These are phyloP conservation scores for Megalopta genalis DNA, from an alignment of 1,140 invertebrate species.

Conservation along the genomic window DNA sequence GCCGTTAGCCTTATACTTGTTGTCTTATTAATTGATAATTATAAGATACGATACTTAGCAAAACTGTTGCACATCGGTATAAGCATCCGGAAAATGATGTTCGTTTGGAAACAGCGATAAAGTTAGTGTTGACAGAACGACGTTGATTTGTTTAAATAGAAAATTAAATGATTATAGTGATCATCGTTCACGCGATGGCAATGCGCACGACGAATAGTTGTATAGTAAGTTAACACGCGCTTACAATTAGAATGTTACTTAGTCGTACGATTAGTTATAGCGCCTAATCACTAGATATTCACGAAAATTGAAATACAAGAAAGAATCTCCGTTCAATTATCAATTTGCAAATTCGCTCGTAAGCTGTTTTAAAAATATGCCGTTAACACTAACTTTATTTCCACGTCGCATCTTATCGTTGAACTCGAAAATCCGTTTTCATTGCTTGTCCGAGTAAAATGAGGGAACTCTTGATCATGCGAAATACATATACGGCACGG, in stretches of 20 bases:
- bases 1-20: not conserved
- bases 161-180: not conserved
- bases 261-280: not conserved
- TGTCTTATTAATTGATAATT: not conserved
- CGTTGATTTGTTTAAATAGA: not conserved
- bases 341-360: not conserved
- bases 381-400: conserved; percentile 22
- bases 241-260: not conserved
- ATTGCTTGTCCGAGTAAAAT: too few species aligned
- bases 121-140: conserved; percentile 12
- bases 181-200: not conserved
- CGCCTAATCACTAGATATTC: not conserved
- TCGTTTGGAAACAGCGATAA: not conserved
- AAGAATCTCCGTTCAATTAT: not conserved
- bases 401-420: not conserved
- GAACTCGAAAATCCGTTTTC: not conserved
- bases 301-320: not conserved
- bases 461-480: too few species aligned
- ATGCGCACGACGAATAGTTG: not conserved
- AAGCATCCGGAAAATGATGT: not conserved
- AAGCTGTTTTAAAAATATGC: not conserved
- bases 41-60: not conserved
- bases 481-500: too few species aligned
- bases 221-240: not conserved
- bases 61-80: not conserved